phyloP scores from a whole-genome alignment of 1,140 invertebrate species.

The Lysiphlebus fabarum region DNA sequence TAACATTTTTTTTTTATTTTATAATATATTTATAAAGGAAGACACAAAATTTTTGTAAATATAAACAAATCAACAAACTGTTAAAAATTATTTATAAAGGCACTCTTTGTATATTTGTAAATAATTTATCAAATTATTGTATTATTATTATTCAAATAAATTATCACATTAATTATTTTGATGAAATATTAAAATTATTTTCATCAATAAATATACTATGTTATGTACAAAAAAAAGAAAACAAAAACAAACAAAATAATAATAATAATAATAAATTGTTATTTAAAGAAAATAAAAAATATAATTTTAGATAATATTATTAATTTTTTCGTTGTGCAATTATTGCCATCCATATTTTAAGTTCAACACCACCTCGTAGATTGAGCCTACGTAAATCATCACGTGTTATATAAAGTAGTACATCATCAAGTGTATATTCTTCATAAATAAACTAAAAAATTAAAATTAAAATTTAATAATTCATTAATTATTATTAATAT shows the following conservation, averaged over 20 bases:
- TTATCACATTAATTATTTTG: no score
- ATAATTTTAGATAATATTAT: conserved; percentile 2
- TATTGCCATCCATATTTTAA: conserved; percentile 62
- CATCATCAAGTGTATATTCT: conserved; percentile 75
- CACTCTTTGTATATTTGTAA: no score
- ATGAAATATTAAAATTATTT: no score
- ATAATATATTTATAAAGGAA: no score
- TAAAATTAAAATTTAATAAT: conserved; percentile 35
- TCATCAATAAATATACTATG: no score
- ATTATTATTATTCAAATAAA: no score
- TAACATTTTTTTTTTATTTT: no score
- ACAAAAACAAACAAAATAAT: no score
- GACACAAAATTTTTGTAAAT: no score
- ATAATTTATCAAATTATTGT: no score
- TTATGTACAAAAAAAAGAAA: conserved; percentile 3
- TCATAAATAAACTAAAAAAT: conserved; percentile 65
- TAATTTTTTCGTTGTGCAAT: conserved; percentile 43
- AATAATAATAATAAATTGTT: background rate
- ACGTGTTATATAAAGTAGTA: conserved; percentile 69
- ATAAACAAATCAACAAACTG: no score
- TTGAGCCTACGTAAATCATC: conserved; percentile 73
- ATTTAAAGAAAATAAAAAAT: conserved; percentile 5
- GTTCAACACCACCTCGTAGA: conserved; percentile 62
- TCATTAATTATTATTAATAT: conserved; percentile 31
- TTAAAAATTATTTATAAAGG: no score